Evolutionary conservation across 2,888 invertebrate species (phyloP), one percentile per base, ranked within the genome.

Genomic region (Eutolmus rufibarbis): DNA sequence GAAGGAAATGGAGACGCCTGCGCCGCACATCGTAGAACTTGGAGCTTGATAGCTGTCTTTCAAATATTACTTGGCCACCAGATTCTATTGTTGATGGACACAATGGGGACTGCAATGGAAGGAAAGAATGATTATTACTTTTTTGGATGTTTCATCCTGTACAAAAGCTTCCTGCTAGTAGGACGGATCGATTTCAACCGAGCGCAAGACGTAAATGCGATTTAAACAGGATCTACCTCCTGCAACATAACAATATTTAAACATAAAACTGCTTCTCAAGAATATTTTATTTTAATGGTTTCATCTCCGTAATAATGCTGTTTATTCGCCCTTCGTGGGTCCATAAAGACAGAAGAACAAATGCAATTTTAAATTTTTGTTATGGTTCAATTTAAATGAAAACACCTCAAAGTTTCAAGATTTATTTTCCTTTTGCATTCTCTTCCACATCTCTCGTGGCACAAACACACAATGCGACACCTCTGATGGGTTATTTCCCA

Each of bases 11-110:
- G 76, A 37, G 31, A 34, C 81, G 81, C 56, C 81, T 81, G 81
- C 81, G 81, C 81, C 16, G 31, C 31, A 5, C 19, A 28, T 34
- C 28, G 56, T 0, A 46, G 12, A 76, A 34, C 66, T 76, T 76
- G 79, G 79, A 40, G 43, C 79, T 76, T 37, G 79, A 79, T 37
- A 66, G 43, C 40, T 81, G 56, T 31, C 46, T 28, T 56, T 56
- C 34, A 81, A 81, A 81, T 16, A 46, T 78, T 37, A 78, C 43
- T 78, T 78, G 43, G 78, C 23, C 37, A 78, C 43, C 46, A 79
- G 76, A 34, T 43, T 79, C 79, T 46, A 40, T 79, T 79, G 43
- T 79, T 46, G 76, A 66, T 40, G 37, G 76, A 76, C 76, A 76
- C 76, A 76, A 76, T 37, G 37, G 37, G 76, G 40, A n/a, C 40